Evolutionary conservation across 1,140 invertebrate genomes (phyloP).

Genomic region (Drosophila asahinai): DNA sequence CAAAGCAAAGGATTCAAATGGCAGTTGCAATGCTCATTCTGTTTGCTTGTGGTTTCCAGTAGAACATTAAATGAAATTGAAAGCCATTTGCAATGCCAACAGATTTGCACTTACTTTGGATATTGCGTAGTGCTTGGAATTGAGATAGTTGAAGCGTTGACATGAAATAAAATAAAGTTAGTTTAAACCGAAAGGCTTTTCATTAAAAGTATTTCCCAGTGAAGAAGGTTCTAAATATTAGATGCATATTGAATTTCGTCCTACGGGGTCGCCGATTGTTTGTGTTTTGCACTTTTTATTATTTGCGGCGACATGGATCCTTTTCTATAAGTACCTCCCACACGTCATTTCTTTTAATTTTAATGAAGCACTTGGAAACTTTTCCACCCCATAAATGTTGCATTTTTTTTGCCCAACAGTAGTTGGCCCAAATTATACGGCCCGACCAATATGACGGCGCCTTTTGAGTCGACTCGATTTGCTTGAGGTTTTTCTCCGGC

Average conservation of each 20-base stretch:
- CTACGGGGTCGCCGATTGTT: not conserved
- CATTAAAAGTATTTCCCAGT: too few species aligned
- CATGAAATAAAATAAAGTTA: constrained; percentile 8
- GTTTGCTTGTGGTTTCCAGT: constrained; percentile 12
- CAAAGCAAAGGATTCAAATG: constrained; percentile 17
- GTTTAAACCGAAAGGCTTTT: not conserved
- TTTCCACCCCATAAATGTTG: constrained; percentile 24
- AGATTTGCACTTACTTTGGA: constrained; percentile 20
- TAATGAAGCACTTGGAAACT: constrained; percentile 42
- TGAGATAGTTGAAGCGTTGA: not conserved
- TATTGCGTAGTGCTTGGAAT: not conserved
- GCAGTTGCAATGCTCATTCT: constrained; percentile 6
- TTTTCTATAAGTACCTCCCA: constrained; percentile 6
- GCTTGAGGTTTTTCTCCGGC: constrained; percentile 5
- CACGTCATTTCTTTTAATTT: constrained; percentile 28
- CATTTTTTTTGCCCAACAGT: constrained; percentile 31
- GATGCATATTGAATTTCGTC: not conserved
- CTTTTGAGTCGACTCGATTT: constrained; percentile 46
- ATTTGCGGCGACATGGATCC: not conserved
- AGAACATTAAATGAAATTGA: constrained; percentile 21
- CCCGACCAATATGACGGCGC: constrained; percentile 11
- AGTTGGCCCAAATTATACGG: constrained; percentile 38
- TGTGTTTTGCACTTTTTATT: not conserved
- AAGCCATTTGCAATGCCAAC: constrained; percentile 19
- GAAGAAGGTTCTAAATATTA: not conserved